These are phyloP conservation scores for Chlamydotis undulata DNA, from an alignment of 2,113 vertebrate species.

Conservation along the genomic window DNA sequence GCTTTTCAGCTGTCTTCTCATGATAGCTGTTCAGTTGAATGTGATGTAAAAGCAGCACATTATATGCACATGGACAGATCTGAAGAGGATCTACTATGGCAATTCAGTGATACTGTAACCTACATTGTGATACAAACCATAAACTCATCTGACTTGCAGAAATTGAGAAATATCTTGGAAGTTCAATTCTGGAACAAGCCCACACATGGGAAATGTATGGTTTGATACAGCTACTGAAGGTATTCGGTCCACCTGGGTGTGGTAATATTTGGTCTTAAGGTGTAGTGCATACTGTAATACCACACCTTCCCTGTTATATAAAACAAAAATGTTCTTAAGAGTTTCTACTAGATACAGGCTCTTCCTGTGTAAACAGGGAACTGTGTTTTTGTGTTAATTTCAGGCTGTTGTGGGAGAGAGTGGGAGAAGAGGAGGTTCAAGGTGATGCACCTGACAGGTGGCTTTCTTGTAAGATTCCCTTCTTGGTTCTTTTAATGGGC, in stretches of 20 bases:
- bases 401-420: neutral
- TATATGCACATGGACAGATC: neutral
- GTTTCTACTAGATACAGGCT: neutral
- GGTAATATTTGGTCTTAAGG: neutral
- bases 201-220: fast-evolving
- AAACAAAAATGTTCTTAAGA: neutral
- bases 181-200: neutral
- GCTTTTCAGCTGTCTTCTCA: neutral
- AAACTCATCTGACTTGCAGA: neutral
- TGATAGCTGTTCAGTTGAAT: neutral
- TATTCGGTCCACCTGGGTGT: neutral
- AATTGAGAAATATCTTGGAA: neutral
- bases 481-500: neutral
- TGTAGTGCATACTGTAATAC: neutral
- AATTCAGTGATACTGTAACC: fast-evolving
- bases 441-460: neutral
- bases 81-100: neutral
- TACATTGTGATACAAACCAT: fast-evolving
- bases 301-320: neutral
- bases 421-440: neutral
- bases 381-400: neutral
- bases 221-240: neutral
- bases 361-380: neutral
- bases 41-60: neutral
- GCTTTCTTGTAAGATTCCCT: neutral